Percentiles rank a stretch among this genome's conserved stretches.
Conservation (phyloP, 2,888 invertebrate genomes). For the Linyphia triangularis region DNA sequence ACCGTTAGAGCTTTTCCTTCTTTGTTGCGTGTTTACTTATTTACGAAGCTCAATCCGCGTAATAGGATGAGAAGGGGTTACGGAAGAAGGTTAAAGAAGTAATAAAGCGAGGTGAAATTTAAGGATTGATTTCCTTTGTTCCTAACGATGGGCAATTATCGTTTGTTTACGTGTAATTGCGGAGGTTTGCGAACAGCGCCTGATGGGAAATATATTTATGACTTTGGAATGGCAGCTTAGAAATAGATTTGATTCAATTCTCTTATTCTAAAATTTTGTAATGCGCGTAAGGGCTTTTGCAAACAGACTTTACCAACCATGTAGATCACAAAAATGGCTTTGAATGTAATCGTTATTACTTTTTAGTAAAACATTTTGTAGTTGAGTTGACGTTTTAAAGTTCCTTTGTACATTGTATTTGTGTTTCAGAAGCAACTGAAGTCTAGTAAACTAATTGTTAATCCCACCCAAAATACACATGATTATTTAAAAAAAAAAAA, state of each 20-base stretch:
- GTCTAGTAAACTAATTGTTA: no score
- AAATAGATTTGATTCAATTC: neutral
- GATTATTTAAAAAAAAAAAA: no score
- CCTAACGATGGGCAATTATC: slow-evolving; percentile 56
- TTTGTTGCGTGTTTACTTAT: slow-evolving; percentile 32
- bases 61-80: slow-evolving; percentile 29
- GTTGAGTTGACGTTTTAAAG: no score
- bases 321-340: no score
- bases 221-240: slow-evolving; percentile 12
- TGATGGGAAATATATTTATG: slow-evolving; percentile 56
- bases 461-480: no score
- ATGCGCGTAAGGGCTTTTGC: no score
- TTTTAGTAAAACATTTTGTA: no score
- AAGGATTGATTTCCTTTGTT: slow-evolving; percentile 56
- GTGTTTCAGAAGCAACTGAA: no score
- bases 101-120: slow-evolving; percentile 44
- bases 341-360: no score
- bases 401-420: no score
- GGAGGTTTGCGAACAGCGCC: slow-evolving; percentile 40
- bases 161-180: slow-evolving; percentile 68
- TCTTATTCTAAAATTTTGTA: neutral
- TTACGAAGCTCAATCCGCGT: slow-evolving; percentile 53
- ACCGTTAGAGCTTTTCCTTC: slow-evolving; percentile 10
- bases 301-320: no score
- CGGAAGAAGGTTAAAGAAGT: slow-evolving; percentile 36